These are phyloP conservation scores for Ptychadena robeensis DNA, from an alignment of 2,797 vertebrate species.

Conservation along the genomic window DNA sequence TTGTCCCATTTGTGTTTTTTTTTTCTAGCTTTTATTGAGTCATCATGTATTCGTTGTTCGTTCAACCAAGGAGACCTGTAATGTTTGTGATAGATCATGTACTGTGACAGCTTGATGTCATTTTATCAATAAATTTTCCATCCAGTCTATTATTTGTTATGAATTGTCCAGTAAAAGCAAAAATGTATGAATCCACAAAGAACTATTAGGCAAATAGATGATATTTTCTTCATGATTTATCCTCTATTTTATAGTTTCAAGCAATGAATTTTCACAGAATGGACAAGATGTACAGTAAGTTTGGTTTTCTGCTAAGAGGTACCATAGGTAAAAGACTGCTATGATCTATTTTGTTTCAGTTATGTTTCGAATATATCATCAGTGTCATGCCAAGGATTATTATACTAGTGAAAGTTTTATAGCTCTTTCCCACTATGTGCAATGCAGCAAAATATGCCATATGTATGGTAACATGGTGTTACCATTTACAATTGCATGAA, in stretches of 20 bases:
- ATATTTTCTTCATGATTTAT: slow-evolving; percentile 42
- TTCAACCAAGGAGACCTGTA: slow-evolving; percentile 39
- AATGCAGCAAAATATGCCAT: too few relatives aligned
- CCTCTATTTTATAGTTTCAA: not conserved
- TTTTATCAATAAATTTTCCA: slow-evolving; percentile 55
- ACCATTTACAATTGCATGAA: too few relatives aligned
- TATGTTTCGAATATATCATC: too few relatives aligned
- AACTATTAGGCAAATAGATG: slow-evolving; percentile 52
- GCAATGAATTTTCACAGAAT: slow-evolving; percentile 2
- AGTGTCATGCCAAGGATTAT: too few relatives aligned
- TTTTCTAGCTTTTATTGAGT: slow-evolving; percentile 19
- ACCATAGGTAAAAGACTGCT: not conserved
- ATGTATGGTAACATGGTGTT: too few relatives aligned
- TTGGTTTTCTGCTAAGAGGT: not conserved
- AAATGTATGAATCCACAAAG: slow-evolving; percentile 49
- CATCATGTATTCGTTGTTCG: slow-evolving; percentile 49
- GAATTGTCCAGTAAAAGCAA: slow-evolving; percentile 53
- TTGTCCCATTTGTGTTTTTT: slow-evolving; percentile 37
- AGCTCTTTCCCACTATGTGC: too few relatives aligned
- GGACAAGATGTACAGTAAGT: not conserved
- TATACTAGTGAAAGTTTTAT: not conserved
- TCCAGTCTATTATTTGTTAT: slow-evolving; percentile 58
- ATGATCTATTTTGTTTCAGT: not conserved
- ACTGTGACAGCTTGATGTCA: slow-evolving; percentile 51
- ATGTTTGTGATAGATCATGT: slow-evolving; percentile 57